Conservation (phyloP, 2,797 vertebrate species). For the Pelobates cultripes region DNA sequence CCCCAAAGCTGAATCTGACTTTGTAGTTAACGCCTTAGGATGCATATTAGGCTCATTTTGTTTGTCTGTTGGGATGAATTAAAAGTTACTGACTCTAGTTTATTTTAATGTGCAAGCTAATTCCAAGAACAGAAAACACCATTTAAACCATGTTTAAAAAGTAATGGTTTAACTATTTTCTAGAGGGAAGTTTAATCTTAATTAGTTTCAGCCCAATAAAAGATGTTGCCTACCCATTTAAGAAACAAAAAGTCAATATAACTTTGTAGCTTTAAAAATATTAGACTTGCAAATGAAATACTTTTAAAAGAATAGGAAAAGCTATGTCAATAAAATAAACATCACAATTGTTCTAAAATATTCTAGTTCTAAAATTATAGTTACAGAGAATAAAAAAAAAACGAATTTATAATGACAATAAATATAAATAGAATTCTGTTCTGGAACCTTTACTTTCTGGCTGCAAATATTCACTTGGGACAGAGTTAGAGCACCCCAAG, state of each 20-base stretch:
- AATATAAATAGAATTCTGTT: neutral
- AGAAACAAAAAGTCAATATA: neutral
- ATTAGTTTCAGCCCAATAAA: constrained; percentile 3
- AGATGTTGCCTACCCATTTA: neutral
- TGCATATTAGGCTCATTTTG: no score
- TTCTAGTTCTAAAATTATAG: neutral
- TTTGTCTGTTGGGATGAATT: neutral
- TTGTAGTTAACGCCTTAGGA: no score
- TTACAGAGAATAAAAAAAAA: neutral
- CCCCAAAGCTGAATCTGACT: neutral
- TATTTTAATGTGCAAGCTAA: neutral
- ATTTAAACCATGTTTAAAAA: neutral
- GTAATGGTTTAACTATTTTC: neutral
- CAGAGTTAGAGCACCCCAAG: constrained; percentile 14
- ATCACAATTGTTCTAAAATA: neutral
- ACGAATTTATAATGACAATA: constrained; percentile 16
- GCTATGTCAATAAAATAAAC: constrained; percentile 19
- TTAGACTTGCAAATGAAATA: constrained; percentile 23
- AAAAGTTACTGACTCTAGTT: neutral
- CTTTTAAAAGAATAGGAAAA: neutral
- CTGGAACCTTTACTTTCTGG: constrained; percentile 1
- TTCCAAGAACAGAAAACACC: neutral
- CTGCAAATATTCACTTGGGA: neutral
- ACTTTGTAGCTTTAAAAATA: neutral
- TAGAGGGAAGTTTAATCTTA: neutral